Evolutionary conservation across 35 echinoderm and acorn worm genomes (phyloP).

Genomic region (Lytechinus variegatus): DNA sequence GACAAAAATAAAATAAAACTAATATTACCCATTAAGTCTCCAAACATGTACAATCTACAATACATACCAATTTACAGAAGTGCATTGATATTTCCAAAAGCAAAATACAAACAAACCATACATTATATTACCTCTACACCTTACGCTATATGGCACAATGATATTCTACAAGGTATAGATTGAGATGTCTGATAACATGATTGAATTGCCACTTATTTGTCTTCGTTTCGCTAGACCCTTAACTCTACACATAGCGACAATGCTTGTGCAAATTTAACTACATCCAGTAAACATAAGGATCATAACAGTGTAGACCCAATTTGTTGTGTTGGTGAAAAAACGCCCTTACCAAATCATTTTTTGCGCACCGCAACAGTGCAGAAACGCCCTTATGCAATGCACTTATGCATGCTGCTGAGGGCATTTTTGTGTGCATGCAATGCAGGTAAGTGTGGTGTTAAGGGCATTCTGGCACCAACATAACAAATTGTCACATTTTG

Average conservation of each 20-base stretch:
- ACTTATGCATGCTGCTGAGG: too few relatives aligned
- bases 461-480: too few relatives aligned
- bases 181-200: not conserved
- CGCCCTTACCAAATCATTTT: too few relatives aligned
- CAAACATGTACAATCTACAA: not conserved
- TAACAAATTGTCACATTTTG: too few relatives aligned
- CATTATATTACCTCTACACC: not conserved
- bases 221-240: not conserved
- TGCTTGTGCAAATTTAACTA: not conserved
- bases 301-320: too few relatives aligned
- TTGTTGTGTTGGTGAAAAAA: too few relatives aligned
- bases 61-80: not conserved
- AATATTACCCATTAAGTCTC: not conserved
- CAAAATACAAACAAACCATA: not conserved
- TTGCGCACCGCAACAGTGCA: too few relatives aligned
- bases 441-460: too few relatives aligned
- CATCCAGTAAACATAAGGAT: too few relatives aligned
- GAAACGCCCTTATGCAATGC: too few relatives aligned
- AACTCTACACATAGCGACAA: not conserved
- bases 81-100: not conserved
- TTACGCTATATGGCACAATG: not conserved
- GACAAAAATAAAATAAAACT: too few relatives aligned
- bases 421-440: too few relatives aligned
- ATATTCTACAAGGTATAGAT: not conserved
- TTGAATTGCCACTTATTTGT: not conserved